Evolutionary conservation across 1,140 invertebrate genomes (phyloP).

Genomic region (Papilio glaucus): DNA sequence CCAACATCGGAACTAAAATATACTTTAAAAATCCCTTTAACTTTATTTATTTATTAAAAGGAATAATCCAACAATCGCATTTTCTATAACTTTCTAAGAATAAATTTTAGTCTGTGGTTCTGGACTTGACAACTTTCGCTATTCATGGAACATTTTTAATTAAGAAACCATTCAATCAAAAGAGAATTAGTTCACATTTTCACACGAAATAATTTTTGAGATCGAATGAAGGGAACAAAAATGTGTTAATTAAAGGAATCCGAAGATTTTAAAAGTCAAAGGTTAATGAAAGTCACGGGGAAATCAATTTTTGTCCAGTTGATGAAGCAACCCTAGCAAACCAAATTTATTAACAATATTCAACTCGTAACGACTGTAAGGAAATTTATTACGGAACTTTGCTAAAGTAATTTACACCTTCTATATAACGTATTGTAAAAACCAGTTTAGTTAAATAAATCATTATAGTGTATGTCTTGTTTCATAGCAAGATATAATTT

Average conservation of each 20-base stretch:
- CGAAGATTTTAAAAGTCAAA: constrained; percentile 4
- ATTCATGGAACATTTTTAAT: neutral
- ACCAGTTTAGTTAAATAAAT: no score
- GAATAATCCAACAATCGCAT: neutral
- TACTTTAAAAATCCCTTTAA: neutral
- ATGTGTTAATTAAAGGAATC: constrained; percentile 14
- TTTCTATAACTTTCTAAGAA: neutral
- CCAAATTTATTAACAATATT: constrained; percentile 71
- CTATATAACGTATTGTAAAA: neutral
- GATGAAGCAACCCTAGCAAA: constrained; percentile 46
- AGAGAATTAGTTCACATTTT: constrained; percentile 3
- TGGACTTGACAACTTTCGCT: constrained; percentile 12
- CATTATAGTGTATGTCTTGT: no score
- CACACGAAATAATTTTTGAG: neutral
- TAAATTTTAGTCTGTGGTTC: neutral
- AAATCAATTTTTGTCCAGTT: constrained; percentile 25
- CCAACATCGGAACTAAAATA: no score
- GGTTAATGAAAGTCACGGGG: constrained; percentile 29
- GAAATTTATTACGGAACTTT: constrained; percentile 67
- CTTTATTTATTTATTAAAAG: neutral
- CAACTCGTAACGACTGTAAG: constrained; percentile 57
- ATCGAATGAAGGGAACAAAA: neutral
- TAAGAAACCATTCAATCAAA: neutral
- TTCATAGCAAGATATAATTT: no score
- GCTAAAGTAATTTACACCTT: constrained; percentile 60